Evolutionary conservation across 2,797 vertebrate species (phyloP).

Genomic region (Telmatherina bonti): DNA sequence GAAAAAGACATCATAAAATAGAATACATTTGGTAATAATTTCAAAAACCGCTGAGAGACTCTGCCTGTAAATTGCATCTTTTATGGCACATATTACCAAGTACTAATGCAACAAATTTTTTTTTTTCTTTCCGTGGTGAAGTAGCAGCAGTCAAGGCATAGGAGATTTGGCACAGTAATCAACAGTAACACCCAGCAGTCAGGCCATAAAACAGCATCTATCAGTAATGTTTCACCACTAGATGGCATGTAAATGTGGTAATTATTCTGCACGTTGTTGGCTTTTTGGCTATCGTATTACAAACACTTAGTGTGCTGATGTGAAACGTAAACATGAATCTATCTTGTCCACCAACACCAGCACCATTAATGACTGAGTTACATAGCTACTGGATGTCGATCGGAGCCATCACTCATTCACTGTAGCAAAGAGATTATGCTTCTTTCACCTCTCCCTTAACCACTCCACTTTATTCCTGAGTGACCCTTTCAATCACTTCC

Average conservation of each 20-base stretch:
- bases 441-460: slow-evolving; percentile 10
- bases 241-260: slow-evolving; percentile 16
- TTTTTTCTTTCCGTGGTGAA: no score
- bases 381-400: slow-evolving; percentile 37
- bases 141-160: neutral
- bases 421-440: slow-evolving; percentile 43
- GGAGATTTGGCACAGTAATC: slow-evolving; percentile 1
- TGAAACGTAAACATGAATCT: slow-evolving; percentile 13
- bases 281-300: slow-evolving; percentile 8
- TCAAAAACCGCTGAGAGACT: no score
- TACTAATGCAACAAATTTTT: no score
- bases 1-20: no score
- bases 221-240: neutral
- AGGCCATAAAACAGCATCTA: neutral
- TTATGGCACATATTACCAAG: no score
- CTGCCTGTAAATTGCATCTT: no score
- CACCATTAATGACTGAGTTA: slow-evolving; percentile 34
- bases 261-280: neutral
- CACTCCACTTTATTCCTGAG: slow-evolving; percentile 14
- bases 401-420: slow-evolving; percentile 45
- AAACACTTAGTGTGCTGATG: neutral
- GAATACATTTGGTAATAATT: no score
- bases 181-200: neutral
- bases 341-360: neutral
- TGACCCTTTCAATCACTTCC: slow-evolving; percentile 36